These are phyloP conservation scores for Ailuropoda melanoleuca DNA, from an alignment of 2,113 vertebrate genomes.

Conservation along the genomic window DNA sequence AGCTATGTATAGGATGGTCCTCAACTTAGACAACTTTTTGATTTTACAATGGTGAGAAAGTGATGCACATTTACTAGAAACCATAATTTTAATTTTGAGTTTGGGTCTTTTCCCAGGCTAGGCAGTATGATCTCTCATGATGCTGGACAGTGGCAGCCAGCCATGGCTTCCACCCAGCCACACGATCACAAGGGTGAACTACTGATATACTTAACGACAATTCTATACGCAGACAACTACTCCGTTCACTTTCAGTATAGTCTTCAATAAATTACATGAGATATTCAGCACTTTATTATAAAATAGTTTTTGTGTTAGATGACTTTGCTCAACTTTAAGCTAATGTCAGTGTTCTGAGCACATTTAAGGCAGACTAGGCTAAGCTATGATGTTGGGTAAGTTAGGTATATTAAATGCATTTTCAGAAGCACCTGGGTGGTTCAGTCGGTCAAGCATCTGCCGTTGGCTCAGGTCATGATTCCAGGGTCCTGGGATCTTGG, in stretches of 20 bases:
- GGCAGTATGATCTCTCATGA: not conserved
- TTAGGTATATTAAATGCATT: not conserved
- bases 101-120: not conserved
- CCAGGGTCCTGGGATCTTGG: not conserved
- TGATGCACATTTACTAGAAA: not conserved
- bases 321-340: not conserved
- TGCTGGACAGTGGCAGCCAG: not conserved
- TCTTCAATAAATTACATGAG: not conserved
- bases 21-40: not conserved
- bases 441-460: not conserved
- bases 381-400: not conserved
- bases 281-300: not conserved
- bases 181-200: not conserved
- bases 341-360: not conserved
- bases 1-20: not conserved
- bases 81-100: not conserved
- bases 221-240: not conserved
- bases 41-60: not conserved
- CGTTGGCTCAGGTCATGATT: not conserved
- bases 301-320: not conserved
- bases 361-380: not conserved
- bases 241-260: not conserved
- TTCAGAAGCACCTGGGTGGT: not conserved
- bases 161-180: not conserved
- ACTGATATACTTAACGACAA: not conserved